Base-by-base conservation (phyloP, 2,113 vertebrate species). In the Sturnus vulgaris region DNA sequence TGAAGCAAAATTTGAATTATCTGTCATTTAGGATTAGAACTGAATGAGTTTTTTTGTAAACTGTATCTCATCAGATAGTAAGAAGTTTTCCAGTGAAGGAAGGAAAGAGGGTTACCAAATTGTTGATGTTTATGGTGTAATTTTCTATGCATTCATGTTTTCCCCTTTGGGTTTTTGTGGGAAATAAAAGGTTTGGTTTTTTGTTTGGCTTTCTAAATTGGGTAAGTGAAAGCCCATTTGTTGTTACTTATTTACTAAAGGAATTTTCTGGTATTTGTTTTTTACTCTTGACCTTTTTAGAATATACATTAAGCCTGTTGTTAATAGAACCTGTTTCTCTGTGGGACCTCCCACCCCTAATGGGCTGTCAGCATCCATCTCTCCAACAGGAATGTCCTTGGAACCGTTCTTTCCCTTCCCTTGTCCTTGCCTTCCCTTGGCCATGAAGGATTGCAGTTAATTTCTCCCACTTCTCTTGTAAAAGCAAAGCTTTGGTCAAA, bases 111-210 rank as follows among this genome's bases (percentile, higher is more conserved):
- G 0, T 27, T 21, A 47, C 35, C 18, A 52, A 16, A 24, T 22
- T 13, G 9, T 42, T 49, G 21, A 15, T 73, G 24, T 63, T 78
- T 39, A 4, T 37, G 31, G 15, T 66, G 31, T 40, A 7, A 7
- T 56, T 24, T 68, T 55, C 12, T 60, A 3, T 3, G 3, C 1
- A 1, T 5, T 57, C 27, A 1, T 7, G 5, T 64, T 47, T 20
- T 86, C 4, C n/a, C 15, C 15, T 3, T 52, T 15, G 14, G 44
- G 5, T 27, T 82, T 52, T n/a, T 40, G 5, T 40, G 12, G n/a
- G 27, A 61, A 73, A 44, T 9, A 39, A 65, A 9, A 18, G 3
- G 5, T 39, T 37, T 42, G 23, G 10, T 27, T 65, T 42, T 8
- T 73, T 8, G 1, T 31, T 76, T 37, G 37, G 15, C 37, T 49